Evolutionary conservation across 2,113 vertebrate genomes (phyloP), one percentile per base, ranked within the genome.

Genomic region (Plecotus auritus): DNA sequence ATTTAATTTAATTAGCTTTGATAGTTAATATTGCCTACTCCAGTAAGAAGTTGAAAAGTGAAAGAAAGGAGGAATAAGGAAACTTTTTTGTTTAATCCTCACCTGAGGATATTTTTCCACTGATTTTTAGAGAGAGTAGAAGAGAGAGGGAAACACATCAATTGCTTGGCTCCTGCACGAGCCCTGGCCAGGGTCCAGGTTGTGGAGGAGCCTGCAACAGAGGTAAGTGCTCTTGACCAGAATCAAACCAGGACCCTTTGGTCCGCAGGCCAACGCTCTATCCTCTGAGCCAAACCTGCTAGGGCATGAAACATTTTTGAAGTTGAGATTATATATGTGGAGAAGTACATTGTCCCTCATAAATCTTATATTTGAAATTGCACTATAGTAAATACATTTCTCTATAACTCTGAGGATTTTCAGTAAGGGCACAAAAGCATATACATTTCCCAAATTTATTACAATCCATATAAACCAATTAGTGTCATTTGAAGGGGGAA

Each of bases 361-460:
- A 64, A 64, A 92, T 89, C 47, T 59, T 80, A 28, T 88, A 32
- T 87, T 74, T 93, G 18, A 90, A 93, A 85, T 84, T 80, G 4
- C 9, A 42, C 54, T 89, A 2, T 20, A 35, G 3, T 54, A 56
- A 88, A 91, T 88, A n/a, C 56, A 70, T 93, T 88, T 82, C 59
- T 61, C 26, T 91, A 0, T 69, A 61, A 83, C 61, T 94, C 45
- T 49, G 67, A 96, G 42, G 5, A 45, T 37, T 84, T 83, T 77
- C 73, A 72, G 51, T 70, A 94, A 93, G 64, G 8, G 47, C 32
- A 80, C 37, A 64, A 89, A 93, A 54, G 12, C 47, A 51, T 74
- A 12, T 76, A 51, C 9, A 5, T 69, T 85, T 78, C 23, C 16
- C 47, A 82, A 74, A 42, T 83, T 89, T 83, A 49, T 47, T 87